These are phyloP conservation scores for Corynorhinus townsendii DNA, from an alignment of 2,113 vertebrate species.

Conservation along the genomic window DNA sequence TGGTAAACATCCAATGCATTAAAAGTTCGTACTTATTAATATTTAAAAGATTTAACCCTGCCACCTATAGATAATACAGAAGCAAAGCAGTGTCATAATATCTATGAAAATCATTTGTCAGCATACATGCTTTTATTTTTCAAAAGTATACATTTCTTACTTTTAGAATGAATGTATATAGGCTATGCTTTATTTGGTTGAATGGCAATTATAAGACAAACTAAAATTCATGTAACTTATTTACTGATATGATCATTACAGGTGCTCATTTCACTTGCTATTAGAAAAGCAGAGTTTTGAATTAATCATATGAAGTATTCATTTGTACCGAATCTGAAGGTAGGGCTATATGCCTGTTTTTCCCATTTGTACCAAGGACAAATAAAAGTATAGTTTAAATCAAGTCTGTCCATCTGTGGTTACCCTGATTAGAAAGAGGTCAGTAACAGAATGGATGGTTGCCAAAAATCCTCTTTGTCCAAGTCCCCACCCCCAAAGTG, in stretches of 20 bases:
- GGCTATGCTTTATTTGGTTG: neutral
- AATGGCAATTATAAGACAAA: neutral
- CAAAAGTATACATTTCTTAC: neutral
- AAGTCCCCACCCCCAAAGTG: neutral
- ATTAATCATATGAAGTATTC: neutral
- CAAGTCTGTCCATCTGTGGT: conserved; percentile 10
- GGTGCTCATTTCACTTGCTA: neutral
- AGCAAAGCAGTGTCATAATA: neutral
- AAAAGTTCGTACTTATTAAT: conserved; percentile 21
- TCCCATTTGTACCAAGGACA: neutral
- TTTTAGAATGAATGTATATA: neutral
- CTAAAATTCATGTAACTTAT: neutral
- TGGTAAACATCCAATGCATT: neutral
- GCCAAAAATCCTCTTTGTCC: conserved; percentile 69
- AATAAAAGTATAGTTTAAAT: conserved; percentile 49
- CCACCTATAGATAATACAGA: neutral
- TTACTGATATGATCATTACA: neutral
- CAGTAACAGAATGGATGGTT: conserved; percentile 45
- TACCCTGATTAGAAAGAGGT: conserved; percentile 61
- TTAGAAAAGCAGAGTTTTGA: neutral
- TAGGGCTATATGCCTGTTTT: neutral
- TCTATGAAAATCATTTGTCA: neutral
- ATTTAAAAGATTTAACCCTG: conserved; percentile 17
- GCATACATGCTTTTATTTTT: neutral
- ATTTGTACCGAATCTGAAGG: neutral